Percentiles rank a stretch among this genome's conserved stretches.
Conservation (phyloP, 1,140 invertebrate genomes). For the Diabrotica undecimpunctata region DNA sequence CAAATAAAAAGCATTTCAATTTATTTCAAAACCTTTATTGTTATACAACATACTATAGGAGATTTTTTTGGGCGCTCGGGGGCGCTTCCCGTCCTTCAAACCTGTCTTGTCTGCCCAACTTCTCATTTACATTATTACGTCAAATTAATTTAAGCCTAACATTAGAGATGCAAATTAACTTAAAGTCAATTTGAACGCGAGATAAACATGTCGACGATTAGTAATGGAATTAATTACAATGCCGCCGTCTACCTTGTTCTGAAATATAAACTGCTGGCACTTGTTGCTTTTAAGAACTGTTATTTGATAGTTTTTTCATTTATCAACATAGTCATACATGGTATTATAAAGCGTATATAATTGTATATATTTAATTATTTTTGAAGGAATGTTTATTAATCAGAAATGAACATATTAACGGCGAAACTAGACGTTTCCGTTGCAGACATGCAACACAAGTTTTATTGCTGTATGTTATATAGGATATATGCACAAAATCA, state of each 20-base stretch:
- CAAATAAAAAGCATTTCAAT: conserved; percentile 26
- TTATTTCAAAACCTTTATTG: conserved; percentile 19
- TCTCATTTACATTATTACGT: conserved; percentile 41
- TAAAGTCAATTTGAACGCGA: conserved; percentile 40
- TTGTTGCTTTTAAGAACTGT: conserved; percentile 7
- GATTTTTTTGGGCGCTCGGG: conserved; percentile 18
- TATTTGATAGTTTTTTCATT: not conserved
- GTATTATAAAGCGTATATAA: not conserved
- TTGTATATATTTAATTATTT: no score
- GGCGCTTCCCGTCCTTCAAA: conserved; percentile 7
- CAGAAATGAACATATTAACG: no score
- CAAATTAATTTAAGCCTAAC: conserved; percentile 42
- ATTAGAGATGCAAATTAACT: conserved; percentile 43
- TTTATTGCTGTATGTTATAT: no score
- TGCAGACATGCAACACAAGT: no score
- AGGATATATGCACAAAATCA: no score
- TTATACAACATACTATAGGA: conserved; percentile 21
- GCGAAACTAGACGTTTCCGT: no score
- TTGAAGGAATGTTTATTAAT: no score
- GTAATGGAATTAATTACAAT: conserved; percentile 38
- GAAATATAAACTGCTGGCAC: conserved; percentile 33
- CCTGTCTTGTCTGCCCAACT: conserved; percentile 21
- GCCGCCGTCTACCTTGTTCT: conserved; percentile 30
- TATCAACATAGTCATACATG: no score
- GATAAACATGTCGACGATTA: conserved; percentile 41